phyloP scores from a whole-genome alignment of 2,888 invertebrate species.

The Drosophila recens region DNA sequence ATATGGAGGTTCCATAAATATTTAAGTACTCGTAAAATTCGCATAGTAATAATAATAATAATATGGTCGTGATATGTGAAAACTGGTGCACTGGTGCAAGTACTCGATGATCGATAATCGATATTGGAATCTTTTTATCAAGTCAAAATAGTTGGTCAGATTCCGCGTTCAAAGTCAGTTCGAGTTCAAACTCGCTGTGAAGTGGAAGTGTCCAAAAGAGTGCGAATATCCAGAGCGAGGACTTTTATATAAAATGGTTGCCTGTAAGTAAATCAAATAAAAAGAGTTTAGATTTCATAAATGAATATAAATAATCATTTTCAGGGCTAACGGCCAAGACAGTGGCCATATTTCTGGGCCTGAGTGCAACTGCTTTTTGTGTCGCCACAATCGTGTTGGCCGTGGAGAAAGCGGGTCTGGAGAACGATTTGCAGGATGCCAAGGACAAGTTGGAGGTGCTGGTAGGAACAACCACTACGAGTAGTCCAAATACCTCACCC shows the following conservation, averaged over 20 bases:
- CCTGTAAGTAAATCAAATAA: constrained; percentile 57
- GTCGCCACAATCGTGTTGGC: constrained; percentile 87
- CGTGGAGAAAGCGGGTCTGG: constrained; percentile 83
- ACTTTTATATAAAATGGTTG: constrained; percentile 57
- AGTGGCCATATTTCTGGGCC: constrained; percentile 78
- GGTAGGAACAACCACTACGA: constrained; percentile 42
- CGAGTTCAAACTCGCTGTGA: constrained; percentile 32
- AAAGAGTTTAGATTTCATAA: too few relatives aligned
- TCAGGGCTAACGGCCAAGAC: constrained; percentile 67
- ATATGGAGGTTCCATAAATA: constrained; percentile 35
- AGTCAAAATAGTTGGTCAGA: constrained; percentile 63
- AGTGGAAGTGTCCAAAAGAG: constrained; percentile 49
- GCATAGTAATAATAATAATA: constrained; percentile 34
- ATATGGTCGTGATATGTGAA: constrained; percentile 29
- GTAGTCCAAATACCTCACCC: constrained; percentile 17
- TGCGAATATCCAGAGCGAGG: constrained; percentile 38
- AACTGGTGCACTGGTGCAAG: constrained; percentile 10
- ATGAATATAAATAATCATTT: too few relatives aligned
- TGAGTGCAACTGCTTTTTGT: constrained; percentile 84
- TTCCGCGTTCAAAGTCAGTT: constrained; percentile 52
- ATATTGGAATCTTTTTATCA: constrained; percentile 46
- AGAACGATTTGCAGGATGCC: constrained; percentile 80
- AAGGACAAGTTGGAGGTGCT: constrained; percentile 72
- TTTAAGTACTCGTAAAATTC: constrained; percentile 13
- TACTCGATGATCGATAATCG: constrained; percentile 35